phyloP scores from a whole-genome alignment of 1,140 invertebrate species.

The Helicoverpa armigera region DNA sequence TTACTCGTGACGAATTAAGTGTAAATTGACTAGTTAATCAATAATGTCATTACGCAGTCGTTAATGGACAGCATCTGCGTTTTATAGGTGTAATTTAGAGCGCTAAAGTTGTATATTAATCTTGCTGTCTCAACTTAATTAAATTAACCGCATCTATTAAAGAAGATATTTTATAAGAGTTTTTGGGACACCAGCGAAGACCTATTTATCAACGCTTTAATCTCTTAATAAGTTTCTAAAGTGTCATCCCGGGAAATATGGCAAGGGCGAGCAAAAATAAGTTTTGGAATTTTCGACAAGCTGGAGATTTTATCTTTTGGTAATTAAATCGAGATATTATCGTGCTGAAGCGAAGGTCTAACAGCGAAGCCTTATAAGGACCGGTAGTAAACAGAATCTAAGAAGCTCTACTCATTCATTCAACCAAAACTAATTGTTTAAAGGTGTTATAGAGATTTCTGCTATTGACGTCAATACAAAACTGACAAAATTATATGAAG shows the following conservation, averaged over 20 bases:
- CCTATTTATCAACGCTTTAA: slow-evolving; percentile 25
- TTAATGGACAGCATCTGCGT: slow-evolving; percentile 18
- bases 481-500: neutral
- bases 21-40: slow-evolving; percentile 6
- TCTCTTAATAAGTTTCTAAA: slow-evolving; percentile 33
- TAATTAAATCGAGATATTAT: slow-evolving; percentile 34
- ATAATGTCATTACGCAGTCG: slow-evolving; percentile 3
- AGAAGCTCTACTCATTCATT: no score
- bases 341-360: neutral
- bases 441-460: neutral
- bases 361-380: neutral
- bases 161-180: slow-evolving; percentile 20
- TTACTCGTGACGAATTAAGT: slow-evolving; percentile 8
- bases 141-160: slow-evolving; percentile 30
- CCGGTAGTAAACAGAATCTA: neutral
- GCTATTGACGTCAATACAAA: neutral
- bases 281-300: slow-evolving; percentile 5
- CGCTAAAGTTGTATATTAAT: slow-evolving; percentile 3
- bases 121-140: slow-evolving; percentile 4
- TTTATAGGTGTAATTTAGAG: slow-evolving; percentile 30
- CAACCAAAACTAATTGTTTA: neutral
- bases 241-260: slow-evolving; percentile 35
- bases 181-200: slow-evolving; percentile 1
- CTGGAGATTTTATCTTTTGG: slow-evolving; percentile 22
- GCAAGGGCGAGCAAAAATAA: slow-evolving; percentile 24